Conservation (phyloP, 2,888 invertebrate genomes). For the Melanargia galathea region DNA sequence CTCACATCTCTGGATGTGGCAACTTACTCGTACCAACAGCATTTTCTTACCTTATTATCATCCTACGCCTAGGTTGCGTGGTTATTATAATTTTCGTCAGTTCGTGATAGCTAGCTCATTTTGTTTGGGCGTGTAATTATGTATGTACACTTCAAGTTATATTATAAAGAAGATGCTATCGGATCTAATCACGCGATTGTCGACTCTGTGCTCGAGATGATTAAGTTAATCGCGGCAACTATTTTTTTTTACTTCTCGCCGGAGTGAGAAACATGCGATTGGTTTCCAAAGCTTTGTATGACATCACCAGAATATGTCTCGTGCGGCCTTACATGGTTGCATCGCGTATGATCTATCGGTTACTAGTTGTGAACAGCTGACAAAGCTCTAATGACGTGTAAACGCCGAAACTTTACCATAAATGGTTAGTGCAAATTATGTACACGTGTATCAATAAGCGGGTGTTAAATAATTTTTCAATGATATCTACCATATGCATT, state of each 20-base stretch:
- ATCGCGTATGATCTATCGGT: conserved; percentile 62
- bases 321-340: conserved; percentile 74
- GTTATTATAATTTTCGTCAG: conserved; percentile 72
- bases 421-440: conserved; percentile 47
- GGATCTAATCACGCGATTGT: conserved; percentile 27
- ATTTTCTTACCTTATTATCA: conserved; percentile 63
- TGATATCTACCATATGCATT: background rate
- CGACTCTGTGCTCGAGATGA: conserved; percentile 31
- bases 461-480: background rate
- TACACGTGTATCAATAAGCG: conserved; percentile 11
- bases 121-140: conserved; percentile 67
- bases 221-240: conserved; percentile 25
- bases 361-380: conserved; percentile 59
- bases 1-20: conserved; percentile 24
- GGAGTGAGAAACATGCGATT: conserved; percentile 49
- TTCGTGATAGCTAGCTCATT: conserved; percentile 59
- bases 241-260: conserved; percentile 28
- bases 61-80: conserved; percentile 70
- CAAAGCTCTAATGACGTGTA: conserved; percentile 62
- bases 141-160: conserved; percentile 36
- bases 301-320: conserved; percentile 73
- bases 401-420: conserved; percentile 55
- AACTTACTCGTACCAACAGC: conserved; percentile 46
- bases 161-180: conserved; percentile 28
- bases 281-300: conserved; percentile 60